Evolutionary conservation across 1,140 invertebrate species (phyloP), one percentile per base, ranked within the genome.

Genomic region (Meloidogyne chitwoodi): DNA sequence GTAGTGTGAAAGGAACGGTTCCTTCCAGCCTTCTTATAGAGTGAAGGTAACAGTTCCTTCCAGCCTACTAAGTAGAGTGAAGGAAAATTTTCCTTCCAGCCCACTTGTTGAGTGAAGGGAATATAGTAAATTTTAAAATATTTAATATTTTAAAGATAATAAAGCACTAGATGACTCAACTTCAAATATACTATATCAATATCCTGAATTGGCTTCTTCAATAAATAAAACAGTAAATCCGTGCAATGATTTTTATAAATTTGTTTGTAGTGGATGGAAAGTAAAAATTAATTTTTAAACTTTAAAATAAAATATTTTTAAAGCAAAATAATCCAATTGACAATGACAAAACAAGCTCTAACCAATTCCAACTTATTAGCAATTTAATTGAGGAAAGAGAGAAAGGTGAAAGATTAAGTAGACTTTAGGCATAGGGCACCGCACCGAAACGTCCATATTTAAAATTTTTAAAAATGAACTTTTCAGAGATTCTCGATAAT

Each of bases 231-330:
- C 22, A 12, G n/a, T 77, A 19, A 67, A 77, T 34, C 76, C 76
- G 12, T 77, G 76, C 31, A 68, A 77, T 22, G 68, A 77, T 41
- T 77, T 77, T 29, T 77, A 77, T 44, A 22, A 65, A 19, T 77
- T 77, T 41, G 76, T 77, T 12, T 77, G 76, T 26, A 61, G 56
- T 26, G 76, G 76, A 16, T 77, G 76, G 76, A 77, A 34, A 26
- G 48, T 56, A n/a, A n/a, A 56, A 8, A n/a, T n/a, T n/a, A n/a
- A 6, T 56, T 56, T 56, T 5, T 19, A 48, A 3, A n/a, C 6
- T n/a, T n/a, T n/a, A n/a, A 56, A n/a, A n/a, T 4, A 19, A 48
- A 48, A 48, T 48, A 48, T 48, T 56, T 56, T 56, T 56, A 56
- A 56, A 56, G 48, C 24, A 74, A 24, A 41, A 24, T n/a, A 34